Base-by-base conservation (phyloP, 2,888 invertebrate species). In the Ashinkailepas kermadecensis region DNA sequence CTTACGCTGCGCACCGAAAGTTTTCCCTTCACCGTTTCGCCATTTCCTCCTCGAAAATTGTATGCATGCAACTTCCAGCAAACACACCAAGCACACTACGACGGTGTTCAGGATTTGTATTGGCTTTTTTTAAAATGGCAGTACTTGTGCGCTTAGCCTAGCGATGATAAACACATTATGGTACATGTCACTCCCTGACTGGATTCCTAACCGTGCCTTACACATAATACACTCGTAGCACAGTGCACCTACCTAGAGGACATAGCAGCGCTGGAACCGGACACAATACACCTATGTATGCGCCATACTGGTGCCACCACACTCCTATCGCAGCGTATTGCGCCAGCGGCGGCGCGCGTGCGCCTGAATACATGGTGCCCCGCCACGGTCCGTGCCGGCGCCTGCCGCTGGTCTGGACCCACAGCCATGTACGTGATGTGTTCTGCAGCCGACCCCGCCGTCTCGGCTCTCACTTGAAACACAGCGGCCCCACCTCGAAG, bases 401-500 rank as follows among this genome's bases (percentile, higher is more conserved):
- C 39, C 39, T 18, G 70, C 6, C 39, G 70, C 39, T 13, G 23
- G 70, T 39, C 18, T 12, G 18, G 18, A 9, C 9, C 23, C 23
- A n/a, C 65, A 65, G 54, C n/a, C 13, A 54, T 23, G 18, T 18
- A 8, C 74, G 74, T 74, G 74, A 74, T 74, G 74, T 74, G 74
- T 74, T 74, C 74, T 54, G 54, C 74, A 74, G 74, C 54, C 9
- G 9, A 7, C 18, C 39, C 70, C 6, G 54, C 74, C 9, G 65
- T 8, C 62, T 8, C 4, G 54, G 21, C 8, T 8, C 39, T 74
- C 74, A 74, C 54, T 15, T 12, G 13, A 95, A 95, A 87, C 96
- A 96, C 82, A 95, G 91, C 0, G 95, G 94, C 12, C 96, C 96
- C 0, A 93, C 91, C 85, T 91, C 90, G 87, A 95, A 96, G 18